Evolutionary conservation across 2,797 vertebrate genomes (phyloP).

Genomic region (Peromyscus aztecus): DNA sequence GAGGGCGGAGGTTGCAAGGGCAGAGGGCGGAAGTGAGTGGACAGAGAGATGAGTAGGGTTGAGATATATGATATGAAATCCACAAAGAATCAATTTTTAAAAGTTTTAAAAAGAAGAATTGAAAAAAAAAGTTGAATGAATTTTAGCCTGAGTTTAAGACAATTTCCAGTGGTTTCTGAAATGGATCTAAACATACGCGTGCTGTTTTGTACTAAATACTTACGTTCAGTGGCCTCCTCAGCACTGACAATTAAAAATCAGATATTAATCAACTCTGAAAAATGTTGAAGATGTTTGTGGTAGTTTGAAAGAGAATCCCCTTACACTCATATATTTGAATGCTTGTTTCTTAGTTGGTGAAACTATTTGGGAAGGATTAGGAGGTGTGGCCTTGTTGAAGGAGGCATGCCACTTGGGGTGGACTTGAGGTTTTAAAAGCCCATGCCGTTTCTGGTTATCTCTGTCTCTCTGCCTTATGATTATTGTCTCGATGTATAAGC

Average conservation of each 20-base stretch:
- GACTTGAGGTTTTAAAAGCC: background rate
- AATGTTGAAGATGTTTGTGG: background rate
- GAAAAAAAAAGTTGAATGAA: background rate
- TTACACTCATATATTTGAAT: background rate
- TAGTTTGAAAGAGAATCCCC: background rate
- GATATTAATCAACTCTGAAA: background rate
- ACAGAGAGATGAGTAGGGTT: background rate
- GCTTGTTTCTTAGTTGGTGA: background rate
- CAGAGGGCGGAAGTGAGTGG: background rate
- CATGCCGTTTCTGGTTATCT: background rate
- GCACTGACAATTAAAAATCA: background rate
- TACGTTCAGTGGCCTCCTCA: background rate
- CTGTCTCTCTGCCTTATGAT: background rate
- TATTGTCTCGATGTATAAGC: background rate
- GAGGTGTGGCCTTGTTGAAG: background rate
- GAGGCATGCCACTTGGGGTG: no score
- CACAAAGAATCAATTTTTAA: background rate
- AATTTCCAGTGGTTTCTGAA: background rate
- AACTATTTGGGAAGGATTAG: background rate
- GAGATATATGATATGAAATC: background rate
- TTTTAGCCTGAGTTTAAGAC: background rate
- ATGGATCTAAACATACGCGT: background rate
- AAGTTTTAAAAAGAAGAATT: background rate
- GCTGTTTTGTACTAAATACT: background rate
- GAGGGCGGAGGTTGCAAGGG: background rate